phyloP scores from a whole-genome alignment of 2,113 vertebrate species.

The Cyanoliseus patagonus region DNA sequence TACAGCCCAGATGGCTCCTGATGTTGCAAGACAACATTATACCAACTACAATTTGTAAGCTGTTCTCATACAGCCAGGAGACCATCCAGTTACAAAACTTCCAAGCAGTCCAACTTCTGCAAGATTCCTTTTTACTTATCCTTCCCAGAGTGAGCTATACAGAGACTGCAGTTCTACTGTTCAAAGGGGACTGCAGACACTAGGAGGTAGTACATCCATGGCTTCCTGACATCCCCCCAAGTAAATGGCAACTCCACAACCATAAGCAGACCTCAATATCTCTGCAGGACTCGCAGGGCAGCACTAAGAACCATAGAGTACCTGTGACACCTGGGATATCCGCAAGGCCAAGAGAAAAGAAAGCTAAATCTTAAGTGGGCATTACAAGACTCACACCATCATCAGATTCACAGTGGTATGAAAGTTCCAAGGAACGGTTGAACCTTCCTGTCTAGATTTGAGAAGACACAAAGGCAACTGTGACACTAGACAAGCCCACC shows the following conservation, averaged over 20 bases:
- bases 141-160: not conserved
- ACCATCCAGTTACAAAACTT: not conserved
- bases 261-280: not conserved
- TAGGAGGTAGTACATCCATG: not conserved
- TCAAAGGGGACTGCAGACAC: not conserved
- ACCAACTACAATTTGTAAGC: not conserved
- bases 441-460: not conserved
- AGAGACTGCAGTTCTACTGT: not conserved
- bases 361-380: not conserved
- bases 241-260: not conserved
- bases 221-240: not conserved
- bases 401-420: accelerated
- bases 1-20: not conserved
- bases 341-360: not conserved
- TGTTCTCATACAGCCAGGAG: not conserved
- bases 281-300: not conserved
- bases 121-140: not conserved
- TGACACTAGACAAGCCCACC: not conserved
- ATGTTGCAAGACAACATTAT: not conserved
- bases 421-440: not conserved
- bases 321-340: not conserved
- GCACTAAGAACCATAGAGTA: not conserved
- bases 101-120: not conserved
- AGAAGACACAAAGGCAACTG: not conserved
- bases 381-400: not conserved